A percentile compares a stretch with the other conserved stretches of the same genome.
phyloP scores from a whole-genome alignment of 2,797 vertebrate genomes.

The Cyprinella venusta region DNA sequence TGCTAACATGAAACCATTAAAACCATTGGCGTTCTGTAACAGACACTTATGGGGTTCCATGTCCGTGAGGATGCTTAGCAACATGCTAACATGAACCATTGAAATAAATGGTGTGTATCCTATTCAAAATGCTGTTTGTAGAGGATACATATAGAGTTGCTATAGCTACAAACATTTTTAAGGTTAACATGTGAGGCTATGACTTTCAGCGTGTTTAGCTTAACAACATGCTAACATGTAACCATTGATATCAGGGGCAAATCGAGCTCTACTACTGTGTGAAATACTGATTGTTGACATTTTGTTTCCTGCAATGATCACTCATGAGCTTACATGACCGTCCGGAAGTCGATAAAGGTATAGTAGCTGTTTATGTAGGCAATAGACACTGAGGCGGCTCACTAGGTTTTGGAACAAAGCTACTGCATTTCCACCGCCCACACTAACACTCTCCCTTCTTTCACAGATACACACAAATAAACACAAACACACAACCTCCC shows the following conservation, averaged over 20 bases:
- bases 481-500: conserved; percentile 42
- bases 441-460: conserved; percentile 24
- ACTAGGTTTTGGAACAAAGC: conserved; percentile 34
- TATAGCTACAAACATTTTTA: background rate
- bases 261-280: background rate
- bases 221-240: background rate
- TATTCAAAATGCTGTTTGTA: background rate
- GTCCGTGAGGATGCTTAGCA: background rate
- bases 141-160: background rate
- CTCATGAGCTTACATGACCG: background rate
- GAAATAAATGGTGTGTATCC: background rate
- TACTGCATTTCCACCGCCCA: conserved; percentile 23
- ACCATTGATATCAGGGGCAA: background rate
- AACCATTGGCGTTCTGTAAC: background rate
- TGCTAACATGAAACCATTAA: background rate
- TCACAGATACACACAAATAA: conserved; percentile 19
- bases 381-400: conserved; percentile 7
- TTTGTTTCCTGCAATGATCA: background rate
- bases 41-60: background rate
- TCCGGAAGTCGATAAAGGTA: background rate
- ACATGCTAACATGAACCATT: background rate
- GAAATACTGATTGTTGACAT: background rate
- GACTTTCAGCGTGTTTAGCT: background rate
- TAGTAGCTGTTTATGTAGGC: background rate
- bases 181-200: background rate